Evolutionary conservation across 2,113 vertebrate genomes (phyloP).

Genomic region (Peromyscus californicus): DNA sequence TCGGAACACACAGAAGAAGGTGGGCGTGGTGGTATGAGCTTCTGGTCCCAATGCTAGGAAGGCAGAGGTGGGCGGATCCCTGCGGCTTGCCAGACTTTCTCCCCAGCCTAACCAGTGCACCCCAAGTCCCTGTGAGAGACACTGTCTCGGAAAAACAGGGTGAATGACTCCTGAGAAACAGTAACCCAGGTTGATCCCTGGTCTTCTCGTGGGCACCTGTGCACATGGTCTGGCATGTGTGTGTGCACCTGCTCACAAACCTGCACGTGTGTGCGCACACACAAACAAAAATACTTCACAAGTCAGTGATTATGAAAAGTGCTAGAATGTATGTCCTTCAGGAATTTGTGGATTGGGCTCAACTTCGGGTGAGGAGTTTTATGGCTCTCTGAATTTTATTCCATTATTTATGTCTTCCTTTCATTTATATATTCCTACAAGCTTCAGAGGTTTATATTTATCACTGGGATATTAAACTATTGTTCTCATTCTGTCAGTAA

Average conservation of each 20-base stretch:
- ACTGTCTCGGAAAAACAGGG: too few species aligned
- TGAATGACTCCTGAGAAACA: not conserved
- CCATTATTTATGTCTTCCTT: too few species aligned
- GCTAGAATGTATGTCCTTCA: not conserved
- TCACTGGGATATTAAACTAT: not conserved
- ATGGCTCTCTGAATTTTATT: too few species aligned
- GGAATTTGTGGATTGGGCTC: not conserved
- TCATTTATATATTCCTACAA: too few species aligned
- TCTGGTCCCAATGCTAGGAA: too few species aligned
- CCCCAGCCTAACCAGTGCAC: not conserved
- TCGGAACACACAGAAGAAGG: too few species aligned
- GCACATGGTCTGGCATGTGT: too few species aligned
- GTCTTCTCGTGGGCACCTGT: not conserved
- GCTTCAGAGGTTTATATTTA: not conserved
- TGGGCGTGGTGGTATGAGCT: too few species aligned
- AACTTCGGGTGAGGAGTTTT: not conserved
- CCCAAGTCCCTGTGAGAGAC: too few species aligned
- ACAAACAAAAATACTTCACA: not conserved
- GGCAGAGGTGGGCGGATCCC: too few species aligned
- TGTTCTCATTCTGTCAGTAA: not conserved
- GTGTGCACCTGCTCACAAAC: not conserved
- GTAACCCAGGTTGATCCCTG: not conserved
- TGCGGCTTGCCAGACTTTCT: too few species aligned
- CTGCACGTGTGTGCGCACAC: not conserved
- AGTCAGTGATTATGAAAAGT: not conserved